A percentile compares a stretch with the other conserved stretches of the same genome.
phyloP scores from a whole-genome alignment of 2,888 invertebrate genomes.

The Lymantria dispar region DNA sequence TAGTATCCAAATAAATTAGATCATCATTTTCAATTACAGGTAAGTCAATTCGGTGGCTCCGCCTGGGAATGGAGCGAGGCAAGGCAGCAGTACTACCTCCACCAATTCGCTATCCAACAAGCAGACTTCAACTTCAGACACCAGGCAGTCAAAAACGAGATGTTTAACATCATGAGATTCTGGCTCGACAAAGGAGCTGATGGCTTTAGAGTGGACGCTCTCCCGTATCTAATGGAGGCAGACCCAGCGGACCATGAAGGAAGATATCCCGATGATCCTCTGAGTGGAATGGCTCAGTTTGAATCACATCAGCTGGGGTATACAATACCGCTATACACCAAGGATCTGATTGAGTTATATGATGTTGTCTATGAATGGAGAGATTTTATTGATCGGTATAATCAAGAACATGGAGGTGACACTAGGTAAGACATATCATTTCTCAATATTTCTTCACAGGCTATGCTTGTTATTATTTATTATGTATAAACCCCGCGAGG shows the following conservation, averaged over 20 bases:
- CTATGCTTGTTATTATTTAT: too few species aligned
- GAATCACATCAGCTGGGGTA: conserved; percentile 79
- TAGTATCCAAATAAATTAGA: too few species aligned
- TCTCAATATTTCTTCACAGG: not conserved
- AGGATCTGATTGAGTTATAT: conserved; percentile 82
- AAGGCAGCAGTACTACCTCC: conserved; percentile 86
- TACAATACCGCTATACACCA: conserved; percentile 84
- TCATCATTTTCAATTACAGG: conserved; percentile 38
- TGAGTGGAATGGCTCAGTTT: conserved; percentile 61
- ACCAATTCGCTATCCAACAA: conserved; percentile 84
- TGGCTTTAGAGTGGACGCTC: conserved; percentile 88
- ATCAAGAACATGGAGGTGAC: conserved; percentile 56
- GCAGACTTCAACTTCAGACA: conserved; percentile 88
- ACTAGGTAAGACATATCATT: conserved; percentile 57
- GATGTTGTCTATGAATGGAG: conserved; percentile 83
- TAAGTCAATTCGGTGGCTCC: conserved; percentile 83
- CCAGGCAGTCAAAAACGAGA: conserved; percentile 74
- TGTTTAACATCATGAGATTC: conserved; percentile 84
- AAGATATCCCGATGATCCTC: conserved; percentile 76
- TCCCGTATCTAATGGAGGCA: conserved; percentile 82
- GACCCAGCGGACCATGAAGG: conserved; percentile 58
- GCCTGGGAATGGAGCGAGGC: conserved; percentile 86
- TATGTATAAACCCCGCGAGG: too few species aligned
- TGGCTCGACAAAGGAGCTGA: conserved; percentile 90
- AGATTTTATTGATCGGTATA: conserved; percentile 74